phyloP scores from a whole-genome alignment of 2,888 invertebrate genomes.

The Drosophila lutescens region DNA sequence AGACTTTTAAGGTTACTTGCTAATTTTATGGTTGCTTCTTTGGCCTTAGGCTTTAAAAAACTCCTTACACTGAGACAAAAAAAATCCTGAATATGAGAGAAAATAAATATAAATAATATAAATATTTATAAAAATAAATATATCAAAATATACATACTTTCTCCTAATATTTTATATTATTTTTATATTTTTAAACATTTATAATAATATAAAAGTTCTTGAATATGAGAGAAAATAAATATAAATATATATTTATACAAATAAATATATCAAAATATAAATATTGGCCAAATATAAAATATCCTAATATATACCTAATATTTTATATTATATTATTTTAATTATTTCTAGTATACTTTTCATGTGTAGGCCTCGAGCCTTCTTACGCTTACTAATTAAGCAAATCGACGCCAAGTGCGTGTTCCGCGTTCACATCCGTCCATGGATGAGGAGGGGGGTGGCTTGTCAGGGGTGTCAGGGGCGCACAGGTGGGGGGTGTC shows the following conservation, averaged over 20 bases:
- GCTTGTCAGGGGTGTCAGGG: neutral
- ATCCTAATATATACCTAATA: too few relatives aligned
- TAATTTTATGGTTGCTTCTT: neutral
- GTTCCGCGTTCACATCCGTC: slow-evolving; percentile 52
- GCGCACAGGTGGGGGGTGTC: slow-evolving; percentile 51
- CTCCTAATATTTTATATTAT: too few relatives aligned
- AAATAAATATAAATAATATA: too few relatives aligned
- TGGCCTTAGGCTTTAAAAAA: neutral
- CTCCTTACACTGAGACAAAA: neutral
- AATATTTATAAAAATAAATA: too few relatives aligned
- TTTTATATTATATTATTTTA: neutral
- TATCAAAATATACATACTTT: too few relatives aligned
- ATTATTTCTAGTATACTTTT: neutral
- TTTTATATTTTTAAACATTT: too few relatives aligned
- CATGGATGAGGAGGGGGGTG: neutral
- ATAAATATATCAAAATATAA: too few relatives aligned
- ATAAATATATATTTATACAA: too few relatives aligned
- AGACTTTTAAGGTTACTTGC: slow-evolving; percentile 1
- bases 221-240: too few relatives aligned
- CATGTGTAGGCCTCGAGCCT: neutral
- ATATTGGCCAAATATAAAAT: too few relatives aligned
- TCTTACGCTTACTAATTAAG: slow-evolving; percentile 58
- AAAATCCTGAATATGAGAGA: too few relatives aligned
- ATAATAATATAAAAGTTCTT: too few relatives aligned
- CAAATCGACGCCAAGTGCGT: slow-evolving; percentile 68